phyloP scores from a whole-genome alignment of 92 coral and sea anemone genomes.

The Epizoanthus illoricatus region DNA sequence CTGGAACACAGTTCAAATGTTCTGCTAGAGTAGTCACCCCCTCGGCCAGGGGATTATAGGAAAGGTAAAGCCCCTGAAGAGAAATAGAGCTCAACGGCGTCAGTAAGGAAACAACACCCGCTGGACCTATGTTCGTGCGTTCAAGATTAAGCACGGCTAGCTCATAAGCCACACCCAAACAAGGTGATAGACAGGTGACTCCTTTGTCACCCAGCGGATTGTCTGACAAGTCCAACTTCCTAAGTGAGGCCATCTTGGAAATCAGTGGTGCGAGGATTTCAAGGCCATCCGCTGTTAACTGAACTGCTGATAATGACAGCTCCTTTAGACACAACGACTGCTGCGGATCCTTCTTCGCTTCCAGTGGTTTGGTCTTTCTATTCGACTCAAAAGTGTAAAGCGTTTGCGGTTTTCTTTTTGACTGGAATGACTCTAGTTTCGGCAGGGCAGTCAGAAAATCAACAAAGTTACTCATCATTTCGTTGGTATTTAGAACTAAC shows the following conservation, averaged over 20 bases:
- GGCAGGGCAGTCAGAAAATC: neutral
- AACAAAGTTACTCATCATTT: neutral
- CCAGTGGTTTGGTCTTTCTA: neutral
- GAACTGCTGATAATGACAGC: neutral
- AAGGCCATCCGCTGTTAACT: conserved; percentile 1
- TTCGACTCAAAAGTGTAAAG: neutral
- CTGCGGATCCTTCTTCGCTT: neutral
- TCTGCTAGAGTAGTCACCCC: neutral
- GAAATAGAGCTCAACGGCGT: neutral
- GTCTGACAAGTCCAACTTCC: conserved; percentile 5
- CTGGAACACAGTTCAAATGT: conserved; percentile 1
- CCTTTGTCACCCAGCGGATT: conserved; percentile 8
- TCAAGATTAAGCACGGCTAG: neutral
- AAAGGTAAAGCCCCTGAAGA: neutral
- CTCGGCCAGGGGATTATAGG: neutral
- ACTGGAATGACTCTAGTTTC: neutral
- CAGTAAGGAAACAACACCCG: neutral
- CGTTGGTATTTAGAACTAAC: neutral
- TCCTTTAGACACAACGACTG: neutral
- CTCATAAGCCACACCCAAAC: neutral
- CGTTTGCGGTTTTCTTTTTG: neutral
- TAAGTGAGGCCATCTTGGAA: conserved; percentile 4
- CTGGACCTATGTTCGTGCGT: neutral
- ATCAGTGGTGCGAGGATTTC: neutral
- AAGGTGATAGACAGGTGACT: neutral